These are phyloP conservation scores for Pocillopora damicornis DNA, from an alignment of 64 coral and sea anemone genomes.

Conservation along the genomic window DNA sequence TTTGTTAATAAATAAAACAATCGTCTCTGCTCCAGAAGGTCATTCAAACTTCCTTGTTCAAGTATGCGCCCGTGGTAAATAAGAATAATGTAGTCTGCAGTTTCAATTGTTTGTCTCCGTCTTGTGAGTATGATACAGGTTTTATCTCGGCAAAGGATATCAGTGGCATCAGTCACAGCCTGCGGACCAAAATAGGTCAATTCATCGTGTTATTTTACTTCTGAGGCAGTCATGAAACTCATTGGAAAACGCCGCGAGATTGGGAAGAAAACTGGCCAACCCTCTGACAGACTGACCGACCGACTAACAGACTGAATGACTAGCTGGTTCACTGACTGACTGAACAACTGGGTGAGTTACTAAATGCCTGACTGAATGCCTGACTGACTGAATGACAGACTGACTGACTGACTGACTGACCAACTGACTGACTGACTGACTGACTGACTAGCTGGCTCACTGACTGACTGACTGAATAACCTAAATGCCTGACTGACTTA, in stretches of 20 bases:
- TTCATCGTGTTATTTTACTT: neutral
- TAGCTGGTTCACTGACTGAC: neutral
- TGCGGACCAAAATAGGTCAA: conserved; percentile 6
- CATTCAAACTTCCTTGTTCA: conserved; percentile 61
- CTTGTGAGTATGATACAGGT: conserved; percentile 70
- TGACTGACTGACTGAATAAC: conserved; percentile 4
- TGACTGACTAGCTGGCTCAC: neutral
- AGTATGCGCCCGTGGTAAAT: conserved; percentile 76
- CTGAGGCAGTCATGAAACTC: no score
- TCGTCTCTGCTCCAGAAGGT: conserved; percentile 32
- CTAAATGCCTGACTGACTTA: neutral
- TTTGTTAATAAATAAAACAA: conserved; percentile 39
- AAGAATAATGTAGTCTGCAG: conserved; percentile 74
- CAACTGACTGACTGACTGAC: neutral
- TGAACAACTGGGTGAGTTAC: no score
- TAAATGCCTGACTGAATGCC: neutral
- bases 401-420: no score
- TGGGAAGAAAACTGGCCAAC: no score
- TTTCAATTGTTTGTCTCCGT: conserved; percentile 43
- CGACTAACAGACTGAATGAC: neutral
- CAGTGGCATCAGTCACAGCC: conserved; percentile 54
- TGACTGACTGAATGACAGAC: neutral
- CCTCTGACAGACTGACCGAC: neutral
- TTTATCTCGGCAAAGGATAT: conserved; percentile 45
- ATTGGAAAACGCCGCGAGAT: no score